Conservation (phyloP, 1,140 invertebrate species). For the Spodoptera frugiperda region DNA sequence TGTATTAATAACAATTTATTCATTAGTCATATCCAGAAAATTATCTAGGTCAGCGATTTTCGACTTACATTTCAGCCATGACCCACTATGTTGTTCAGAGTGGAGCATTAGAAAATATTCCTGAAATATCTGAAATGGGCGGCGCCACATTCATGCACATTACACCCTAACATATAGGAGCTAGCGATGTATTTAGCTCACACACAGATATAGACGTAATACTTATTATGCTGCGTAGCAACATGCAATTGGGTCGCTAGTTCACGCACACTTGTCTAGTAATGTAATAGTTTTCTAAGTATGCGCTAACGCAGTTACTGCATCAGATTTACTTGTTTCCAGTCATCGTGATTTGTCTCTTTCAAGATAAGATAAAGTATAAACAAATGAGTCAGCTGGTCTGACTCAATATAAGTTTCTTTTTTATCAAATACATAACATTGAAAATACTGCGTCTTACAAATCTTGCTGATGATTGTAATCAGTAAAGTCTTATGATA, state of each 20-base stretch:
- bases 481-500: too few relatives aligned
- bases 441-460: too few relatives aligned
- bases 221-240: slow-evolving; percentile 12
- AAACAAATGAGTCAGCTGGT: slow-evolving; percentile 22
- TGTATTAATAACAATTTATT: neutral
- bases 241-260: slow-evolving; percentile 33
- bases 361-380: neutral
- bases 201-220: slow-evolving; percentile 1
- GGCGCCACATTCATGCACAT: slow-evolving; percentile 24
- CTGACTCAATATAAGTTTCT: neutral
- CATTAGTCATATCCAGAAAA: slow-evolving; percentile 2
- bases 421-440: neutral
- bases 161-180: slow-evolving; percentile 15
- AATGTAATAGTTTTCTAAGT: slow-evolving; percentile 12
- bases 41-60: slow-evolving; percentile 1
- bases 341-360: slow-evolving; percentile 26
- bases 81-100: slow-evolving; percentile 13
- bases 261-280: neutral
- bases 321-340: slow-evolving; percentile 33
- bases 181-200: slow-evolving; percentile 24
- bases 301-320: slow-evolving; percentile 15
- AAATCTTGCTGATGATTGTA: too few relatives aligned
- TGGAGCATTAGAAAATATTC: slow-evolving; percentile 12
- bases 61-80: slow-evolving; percentile 10
- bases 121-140: slow-evolving; percentile 26